Percentiles rank a stretch among this genome's conserved stretches.
phyloP scores from a whole-genome alignment of 64 coral and sea anemone species.

The Montipora sp. region DNA sequence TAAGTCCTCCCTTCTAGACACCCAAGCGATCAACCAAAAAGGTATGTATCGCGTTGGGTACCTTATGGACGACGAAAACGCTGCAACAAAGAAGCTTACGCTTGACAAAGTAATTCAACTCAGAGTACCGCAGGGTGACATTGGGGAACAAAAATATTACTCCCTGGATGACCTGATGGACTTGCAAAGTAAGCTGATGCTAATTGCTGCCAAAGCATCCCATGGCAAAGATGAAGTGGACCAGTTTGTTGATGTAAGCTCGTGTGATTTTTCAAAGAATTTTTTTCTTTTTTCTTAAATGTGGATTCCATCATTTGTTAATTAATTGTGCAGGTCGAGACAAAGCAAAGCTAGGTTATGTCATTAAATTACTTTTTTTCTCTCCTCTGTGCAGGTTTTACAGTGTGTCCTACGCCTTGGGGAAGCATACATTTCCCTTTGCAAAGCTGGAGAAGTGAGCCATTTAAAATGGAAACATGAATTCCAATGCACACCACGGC shows the following conservation, averaged over 20 bases:
- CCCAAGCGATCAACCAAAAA: slow-evolving; percentile 62
- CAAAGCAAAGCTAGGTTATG: background rate
- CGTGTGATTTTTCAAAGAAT: background rate
- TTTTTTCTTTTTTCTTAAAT: background rate
- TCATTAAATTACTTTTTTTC: background rate
- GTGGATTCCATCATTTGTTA: too few relatives aligned
- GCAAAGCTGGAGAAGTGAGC: slow-evolving; percentile 76
- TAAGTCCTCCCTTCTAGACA: slow-evolving; percentile 68
- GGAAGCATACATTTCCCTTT: slow-evolving; percentile 63
- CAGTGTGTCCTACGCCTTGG: slow-evolving; percentile 62
- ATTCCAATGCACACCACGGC: slow-evolving; percentile 32
- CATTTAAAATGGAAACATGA: slow-evolving; percentile 71
- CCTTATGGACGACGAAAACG: background rate
- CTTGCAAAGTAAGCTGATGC: slow-evolving; percentile 74
- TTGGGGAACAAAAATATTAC: slow-evolving; percentile 3
- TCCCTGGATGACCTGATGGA: slow-evolving; percentile 52
- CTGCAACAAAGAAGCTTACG: background rate
- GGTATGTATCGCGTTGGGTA: slow-evolving; percentile 69
- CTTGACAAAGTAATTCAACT: slow-evolving; percentile 8
- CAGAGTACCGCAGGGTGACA: background rate
- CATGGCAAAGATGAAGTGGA: slow-evolving; percentile 55
- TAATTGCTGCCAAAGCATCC: slow-evolving; percentile 70
- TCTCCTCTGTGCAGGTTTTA: slow-evolving; percentile 33
- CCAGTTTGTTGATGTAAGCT: slow-evolving; percentile 64
- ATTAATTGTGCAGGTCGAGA: too few relatives aligned